phyloP scores from a whole-genome alignment of 2,797 vertebrate genomes.

The Tauraco hartlaubi region DNA sequence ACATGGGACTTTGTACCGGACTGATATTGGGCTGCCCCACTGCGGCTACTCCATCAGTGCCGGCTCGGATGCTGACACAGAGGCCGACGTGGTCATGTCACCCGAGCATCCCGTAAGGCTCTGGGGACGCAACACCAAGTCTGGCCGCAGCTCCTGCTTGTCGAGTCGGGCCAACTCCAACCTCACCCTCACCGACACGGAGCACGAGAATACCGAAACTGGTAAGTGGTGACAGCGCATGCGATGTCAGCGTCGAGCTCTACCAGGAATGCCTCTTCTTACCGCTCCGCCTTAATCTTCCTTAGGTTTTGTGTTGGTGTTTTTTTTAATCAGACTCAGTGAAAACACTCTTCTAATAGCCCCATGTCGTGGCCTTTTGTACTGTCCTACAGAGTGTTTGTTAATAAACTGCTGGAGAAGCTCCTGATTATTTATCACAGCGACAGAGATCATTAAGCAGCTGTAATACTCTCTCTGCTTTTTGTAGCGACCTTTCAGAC shows the following conservation, averaged over 20 bases:
- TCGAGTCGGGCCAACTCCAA: slow-evolving; percentile 98
- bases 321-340: neutral
- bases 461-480: slow-evolving; percentile 7
- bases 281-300: neutral
- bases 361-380: slow-evolving; percentile 1
- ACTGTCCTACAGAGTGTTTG: slow-evolving; percentile 27
- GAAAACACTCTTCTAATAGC: slow-evolving; percentile 31
- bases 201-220: slow-evolving; percentile 96
- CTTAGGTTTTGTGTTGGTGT: neutral
- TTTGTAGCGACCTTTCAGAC: slow-evolving; percentile 15
- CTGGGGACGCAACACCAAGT: slow-evolving; percentile 94
- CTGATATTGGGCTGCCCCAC: slow-evolving; percentile 90
- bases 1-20: slow-evolving; percentile 89
- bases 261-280: neutral
- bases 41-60: slow-evolving; percentile 92
- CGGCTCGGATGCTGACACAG: slow-evolving; percentile 92
- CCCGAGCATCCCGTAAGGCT: slow-evolving; percentile 92
- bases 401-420: slow-evolving; percentile 44
- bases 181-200: slow-evolving; percentile 96
- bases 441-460: neutral
- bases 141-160: slow-evolving; percentile 95
- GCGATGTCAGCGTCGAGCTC: neutral
- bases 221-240: slow-evolving; percentile 79
- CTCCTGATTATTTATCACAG: slow-evolving; percentile 33
- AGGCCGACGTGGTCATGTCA: slow-evolving; percentile 92